Evolutionary conservation across 1,140 invertebrate genomes (phyloP), one percentile per base, ranked within the genome.

Genomic region (Rhopalosiphum maidis): DNA sequence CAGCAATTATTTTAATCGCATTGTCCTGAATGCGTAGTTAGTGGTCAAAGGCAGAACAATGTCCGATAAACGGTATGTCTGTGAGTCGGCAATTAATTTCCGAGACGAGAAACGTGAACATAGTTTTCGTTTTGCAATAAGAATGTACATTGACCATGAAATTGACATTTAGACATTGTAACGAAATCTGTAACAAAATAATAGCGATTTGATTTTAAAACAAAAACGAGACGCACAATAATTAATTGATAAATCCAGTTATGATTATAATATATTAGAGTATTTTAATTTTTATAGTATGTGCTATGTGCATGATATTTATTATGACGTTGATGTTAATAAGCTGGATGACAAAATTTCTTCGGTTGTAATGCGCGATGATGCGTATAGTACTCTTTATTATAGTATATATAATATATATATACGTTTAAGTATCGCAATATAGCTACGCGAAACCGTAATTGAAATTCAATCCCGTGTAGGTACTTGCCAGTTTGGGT

Each of bases 1-100:
- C 1, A 41, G 51, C 88, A 90, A 90, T 90, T 60, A 90, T 54
- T 90, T 60, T 90, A 90, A 90, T 60, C 54, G 37, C 88, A 90
- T 60, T 90, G 25, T 60, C 88, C 35, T 21, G 23, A 30, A n/a
- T 21, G 23, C 51, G 87, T 55, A 37, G 87, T 89, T 2, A 37
- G 23, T 43, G 88, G 51, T 60, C 88, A 90, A 90, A 90, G 54
- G 41, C 54, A 60, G 37, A 60, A 90, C 54, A 43, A 55, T 46
- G 87, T 54, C 35, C 48, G 48, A 30, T 87, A 23, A 21, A 18
- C 30, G 37, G 22, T 25, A 18, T 48, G 87, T 89, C n/a, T 54
- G n/a, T 23, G 87, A 22, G 54, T 37, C 35, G 23, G 37, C 88
- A 46, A 60, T 90, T 60, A 60, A 90, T 90, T 90, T 60, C 18